A percentile compares a stretch with the other conserved stretches of the same genome.
Conservation (phyloP, 2,113 vertebrate genomes). For the Laticauda laticaudata region DNA sequence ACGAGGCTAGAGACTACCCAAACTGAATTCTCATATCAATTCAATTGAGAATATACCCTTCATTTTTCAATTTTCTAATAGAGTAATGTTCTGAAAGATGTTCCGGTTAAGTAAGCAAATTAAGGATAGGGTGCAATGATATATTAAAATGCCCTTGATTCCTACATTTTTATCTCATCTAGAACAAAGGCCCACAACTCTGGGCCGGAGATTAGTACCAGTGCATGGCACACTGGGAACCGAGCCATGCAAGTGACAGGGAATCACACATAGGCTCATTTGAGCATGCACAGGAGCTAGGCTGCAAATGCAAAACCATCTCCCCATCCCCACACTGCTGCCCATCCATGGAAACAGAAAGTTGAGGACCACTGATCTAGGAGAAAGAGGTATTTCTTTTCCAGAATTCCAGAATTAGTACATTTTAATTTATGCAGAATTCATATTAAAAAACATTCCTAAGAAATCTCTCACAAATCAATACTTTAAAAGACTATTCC, state of each 20-base stretch:
- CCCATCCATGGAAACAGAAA: no score
- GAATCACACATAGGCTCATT: no score
- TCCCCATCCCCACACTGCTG: no score
- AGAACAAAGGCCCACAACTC: no score
- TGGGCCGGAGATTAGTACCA: no score
- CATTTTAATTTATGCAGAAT: neutral
- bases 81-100: slow-evolving; percentile 40
- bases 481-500: neutral
- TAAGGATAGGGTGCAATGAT: slow-evolving; percentile 30
- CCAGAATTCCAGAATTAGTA: neutral
- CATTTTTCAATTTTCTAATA: slow-evolving; percentile 34
- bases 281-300: no score
- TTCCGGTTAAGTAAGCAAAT: slow-evolving; percentile 46
- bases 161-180: slow-evolving; percentile 26
- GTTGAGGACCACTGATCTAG: neutral
- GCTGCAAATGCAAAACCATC: no score
- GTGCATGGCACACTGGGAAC: no score
- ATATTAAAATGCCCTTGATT: slow-evolving; percentile 36
- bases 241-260: no score
- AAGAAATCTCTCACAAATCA: neutral
- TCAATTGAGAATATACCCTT: neutral
- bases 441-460: neutral
- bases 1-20: no score
- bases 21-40: no score
- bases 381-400: slow-evolving; percentile 22